Base-by-base conservation (phyloP, 1,140 invertebrate species). In the Lasioglossum baleicum region DNA sequence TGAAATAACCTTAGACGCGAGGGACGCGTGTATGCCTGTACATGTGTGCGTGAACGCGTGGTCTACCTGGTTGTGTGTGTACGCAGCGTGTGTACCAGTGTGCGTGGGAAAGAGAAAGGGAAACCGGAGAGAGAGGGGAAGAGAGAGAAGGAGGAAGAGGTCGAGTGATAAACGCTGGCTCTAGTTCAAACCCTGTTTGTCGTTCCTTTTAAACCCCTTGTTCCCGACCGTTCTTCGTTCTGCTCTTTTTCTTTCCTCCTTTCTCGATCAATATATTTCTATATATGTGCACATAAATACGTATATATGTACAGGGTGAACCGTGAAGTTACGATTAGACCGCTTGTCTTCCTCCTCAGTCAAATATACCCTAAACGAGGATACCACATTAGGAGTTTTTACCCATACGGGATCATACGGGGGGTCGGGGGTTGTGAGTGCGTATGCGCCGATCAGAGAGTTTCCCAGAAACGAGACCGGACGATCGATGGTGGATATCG, bases 181-280 rank as follows among this genome's bases (percentile, higher is more conserved):
- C 58, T 90, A 89, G 87, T 83, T 90, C 88, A 84, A 88, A 85
- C 75, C 90, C 70, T 81, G 81, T 87, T 88, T 85, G 86, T 89
- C 87, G 81, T 88, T 89, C 81, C 76, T 87, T 26, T 85, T 80
- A 72, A 65, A n/a, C n/a, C 56, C 17, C 7, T 84, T 75, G 61
- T 83, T 87, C 68, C 56, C 64, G 69, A 75, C 87, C 74, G 68
- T 83, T 83, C 75, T 80, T 87, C 70, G 66, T 82, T 81, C 76
- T 80, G 31, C 61, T 79, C 80, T 80, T 81, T 88, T 88, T 56
- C 69, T 85, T 81, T 79, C 75, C 71, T 64, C 61, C 74, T 85
- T 81, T 85, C 83, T 85, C 71, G 64, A 75, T 73, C 83, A 71
- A 85, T 61, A 83, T 80, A 75, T 71, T 77, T 85, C 85, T 85